Evolutionary conservation across 2,888 invertebrate genomes (phyloP).

Genomic region (Hyposoter dolosus): DNA sequence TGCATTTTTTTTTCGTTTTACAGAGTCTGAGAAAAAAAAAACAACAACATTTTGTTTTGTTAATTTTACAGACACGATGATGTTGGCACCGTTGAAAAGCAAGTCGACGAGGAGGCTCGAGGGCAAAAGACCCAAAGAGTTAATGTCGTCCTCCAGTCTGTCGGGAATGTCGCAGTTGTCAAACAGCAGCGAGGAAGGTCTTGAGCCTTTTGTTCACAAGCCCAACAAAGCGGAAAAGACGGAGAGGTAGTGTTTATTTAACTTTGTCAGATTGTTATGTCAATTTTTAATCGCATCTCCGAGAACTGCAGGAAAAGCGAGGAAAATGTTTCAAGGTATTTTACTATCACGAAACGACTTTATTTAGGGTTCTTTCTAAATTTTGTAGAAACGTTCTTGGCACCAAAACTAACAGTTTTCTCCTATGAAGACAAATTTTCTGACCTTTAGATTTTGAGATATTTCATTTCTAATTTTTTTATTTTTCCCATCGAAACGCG

Average conservation of each 20-base stretch:
- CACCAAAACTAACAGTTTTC: too few relatives aligned
- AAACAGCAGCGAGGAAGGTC: conserved; percentile 83
- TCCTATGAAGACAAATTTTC: too few relatives aligned
- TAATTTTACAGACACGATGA: conserved; percentile 65
- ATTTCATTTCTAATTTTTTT: too few relatives aligned
- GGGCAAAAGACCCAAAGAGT: conserved; percentile 81
- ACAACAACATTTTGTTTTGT: conserved; percentile 13
- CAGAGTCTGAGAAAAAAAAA: background rate
- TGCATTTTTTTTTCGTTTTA: background rate
- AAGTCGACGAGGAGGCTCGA: conserved; percentile 77
- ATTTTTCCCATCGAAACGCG: too few relatives aligned
- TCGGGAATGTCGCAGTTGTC: conserved; percentile 84
- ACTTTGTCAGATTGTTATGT: background rate
- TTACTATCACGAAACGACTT: too few relatives aligned
- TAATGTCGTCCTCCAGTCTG: conserved; percentile 83
- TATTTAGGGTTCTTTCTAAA: too few relatives aligned
- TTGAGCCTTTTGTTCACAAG: conserved; percentile 82
- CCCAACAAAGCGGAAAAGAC: conserved; percentile 78
- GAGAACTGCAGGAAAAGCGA: background rate
- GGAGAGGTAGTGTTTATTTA: conserved; percentile 75
- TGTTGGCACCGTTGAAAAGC: conserved; percentile 79
- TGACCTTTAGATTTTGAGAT: too few relatives aligned
- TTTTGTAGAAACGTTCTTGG: too few relatives aligned
- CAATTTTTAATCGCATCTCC: background rate
- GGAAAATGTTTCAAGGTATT: too few relatives aligned